These are phyloP conservation scores for Botia kubotai DNA, from an alignment of 2,797 vertebrate genomes.

Conservation along the genomic window DNA sequence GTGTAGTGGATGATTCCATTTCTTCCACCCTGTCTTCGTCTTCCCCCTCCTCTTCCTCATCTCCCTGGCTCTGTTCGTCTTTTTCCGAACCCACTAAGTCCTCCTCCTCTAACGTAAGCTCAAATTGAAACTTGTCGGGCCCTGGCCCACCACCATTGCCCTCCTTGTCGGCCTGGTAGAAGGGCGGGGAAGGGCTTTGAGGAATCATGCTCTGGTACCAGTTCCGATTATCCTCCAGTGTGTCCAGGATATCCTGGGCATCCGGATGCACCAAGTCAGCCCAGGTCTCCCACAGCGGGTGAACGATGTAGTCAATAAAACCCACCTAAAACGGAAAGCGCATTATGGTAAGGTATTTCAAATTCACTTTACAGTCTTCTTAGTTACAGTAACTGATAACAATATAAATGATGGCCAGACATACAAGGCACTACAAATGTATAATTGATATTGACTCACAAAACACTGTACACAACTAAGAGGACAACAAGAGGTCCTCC, in stretches of 20 bases:
- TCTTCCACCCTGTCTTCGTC: slow-evolving; percentile 67
- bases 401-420: neutral
- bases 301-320: slow-evolving; percentile 99
- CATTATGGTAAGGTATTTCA: neutral
- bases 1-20: slow-evolving; percentile 75
- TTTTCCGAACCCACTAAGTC: slow-evolving; percentile 91
- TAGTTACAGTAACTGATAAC: neutral
- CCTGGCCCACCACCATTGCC: slow-evolving; percentile 80
- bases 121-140: slow-evolving; percentile 96
- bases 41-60: slow-evolving; percentile 64
- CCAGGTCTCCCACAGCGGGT: slow-evolving; percentile 98
- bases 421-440: too few species aligned
- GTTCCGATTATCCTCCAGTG: slow-evolving; percentile 97
- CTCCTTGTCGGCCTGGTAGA: slow-evolving; percentile 88
- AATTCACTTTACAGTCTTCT: neutral
- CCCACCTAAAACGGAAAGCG: slow-evolving; percentile 81
- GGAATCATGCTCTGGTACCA: slow-evolving; percentile 99
- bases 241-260: slow-evolving; percentile 97
- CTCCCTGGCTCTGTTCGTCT: slow-evolving; percentile 78
- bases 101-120: slow-evolving; percentile 96
- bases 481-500: too few species aligned
- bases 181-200: slow-evolving; percentile 93
- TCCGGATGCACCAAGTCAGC: slow-evolving; percentile 97
- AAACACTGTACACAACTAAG: too few species aligned
- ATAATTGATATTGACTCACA: too few species aligned